Evolutionary conservation across 1,140 invertebrate species (phyloP).

Genomic region (Rhynchophorus ferrugineus): DNA sequence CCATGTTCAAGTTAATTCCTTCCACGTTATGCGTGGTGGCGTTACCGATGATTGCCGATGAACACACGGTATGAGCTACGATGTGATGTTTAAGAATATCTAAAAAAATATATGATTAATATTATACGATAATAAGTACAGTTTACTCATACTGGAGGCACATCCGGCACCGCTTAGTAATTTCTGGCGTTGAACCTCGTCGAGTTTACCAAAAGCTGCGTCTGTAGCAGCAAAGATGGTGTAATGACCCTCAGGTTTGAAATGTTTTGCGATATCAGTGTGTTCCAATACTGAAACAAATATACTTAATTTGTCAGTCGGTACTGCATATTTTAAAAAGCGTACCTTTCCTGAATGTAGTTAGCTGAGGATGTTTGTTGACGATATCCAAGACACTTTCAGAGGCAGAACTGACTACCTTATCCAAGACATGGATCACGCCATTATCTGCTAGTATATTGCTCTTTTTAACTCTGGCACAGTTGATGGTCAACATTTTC

Average conservation of each 20-base stretch:
- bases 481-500: slow-evolving; percentile 47
- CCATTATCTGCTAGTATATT: slow-evolving; percentile 55
- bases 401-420: slow-evolving; percentile 50
- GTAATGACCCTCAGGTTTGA: slow-evolving; percentile 47
- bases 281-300: slow-evolving; percentile 39
- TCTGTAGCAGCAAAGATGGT: slow-evolving; percentile 61
- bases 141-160: slow-evolving; percentile 42
- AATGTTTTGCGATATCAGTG: slow-evolving; percentile 45
- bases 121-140: not conserved
- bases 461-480: slow-evolving; percentile 43
- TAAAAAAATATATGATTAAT: slow-evolving; percentile 29
- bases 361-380: slow-evolving; percentile 31
- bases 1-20: slow-evolving; percentile 46
- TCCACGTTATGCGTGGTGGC: slow-evolving; percentile 50
- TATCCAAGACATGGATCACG: slow-evolving; percentile 58
- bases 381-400: slow-evolving; percentile 43
- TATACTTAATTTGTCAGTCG: not conserved
- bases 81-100: slow-evolving; percentile 58
- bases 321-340: slow-evolving; percentile 3
- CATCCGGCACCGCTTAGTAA: slow-evolving; percentile 43
- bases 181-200: slow-evolving; percentile 40
- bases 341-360: slow-evolving; percentile 36
- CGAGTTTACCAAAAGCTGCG: slow-evolving; percentile 51
- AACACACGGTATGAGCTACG: slow-evolving; percentile 58
- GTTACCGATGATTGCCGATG: slow-evolving; percentile 49